Evolutionary conservation across 53 echinoderm and acorn worm genomes (phyloP).

Genomic region (Henricia sp.): DNA sequence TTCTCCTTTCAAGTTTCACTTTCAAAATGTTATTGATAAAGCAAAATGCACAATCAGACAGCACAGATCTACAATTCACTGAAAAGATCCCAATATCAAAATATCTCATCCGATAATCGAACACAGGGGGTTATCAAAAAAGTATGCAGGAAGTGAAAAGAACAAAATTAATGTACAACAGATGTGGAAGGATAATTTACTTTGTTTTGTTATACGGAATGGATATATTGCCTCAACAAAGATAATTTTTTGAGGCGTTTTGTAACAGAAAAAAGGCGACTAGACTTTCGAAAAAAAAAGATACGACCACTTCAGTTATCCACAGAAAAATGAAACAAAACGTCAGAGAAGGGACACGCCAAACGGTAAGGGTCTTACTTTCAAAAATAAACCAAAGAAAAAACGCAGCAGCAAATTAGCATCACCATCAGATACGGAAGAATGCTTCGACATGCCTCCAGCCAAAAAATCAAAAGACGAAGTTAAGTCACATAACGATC

Average conservation of each 20-base stretch:
- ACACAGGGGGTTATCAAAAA: conserved; percentile 18
- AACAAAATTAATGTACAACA: not conserved
- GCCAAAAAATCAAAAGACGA: too few relatives aligned
- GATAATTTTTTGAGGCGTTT: conserved; percentile 2
- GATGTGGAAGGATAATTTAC: not conserved
- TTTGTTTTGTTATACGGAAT: not conserved
- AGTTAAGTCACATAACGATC: too few relatives aligned
- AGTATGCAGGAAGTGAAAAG: conserved; percentile 28
- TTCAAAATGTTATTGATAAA: not conserved
- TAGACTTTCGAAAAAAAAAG: conserved; percentile 3
- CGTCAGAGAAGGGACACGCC: not conserved
- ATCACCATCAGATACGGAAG: too few relatives aligned
- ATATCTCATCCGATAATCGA: not conserved
- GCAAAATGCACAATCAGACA: not conserved
- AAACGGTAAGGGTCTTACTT: not conserved
- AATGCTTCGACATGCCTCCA: too few relatives aligned
- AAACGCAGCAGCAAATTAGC: too few relatives aligned
- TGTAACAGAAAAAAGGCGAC: too few relatives aligned
- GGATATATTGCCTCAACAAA: conserved; percentile 7
- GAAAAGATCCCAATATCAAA: not conserved
- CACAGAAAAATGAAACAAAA: not conserved
- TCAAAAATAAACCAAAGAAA: not conserved
- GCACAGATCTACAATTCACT: not conserved
- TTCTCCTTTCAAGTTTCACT: conserved; percentile 14
- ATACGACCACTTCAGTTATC: not conserved